A percentile compares a stretch with the other conserved stretches of the same genome.
These are phyloP conservation scores for Urocynchramus pylzowi DNA, from an alignment of 2,113 vertebrate species.

Conservation along the genomic window DNA sequence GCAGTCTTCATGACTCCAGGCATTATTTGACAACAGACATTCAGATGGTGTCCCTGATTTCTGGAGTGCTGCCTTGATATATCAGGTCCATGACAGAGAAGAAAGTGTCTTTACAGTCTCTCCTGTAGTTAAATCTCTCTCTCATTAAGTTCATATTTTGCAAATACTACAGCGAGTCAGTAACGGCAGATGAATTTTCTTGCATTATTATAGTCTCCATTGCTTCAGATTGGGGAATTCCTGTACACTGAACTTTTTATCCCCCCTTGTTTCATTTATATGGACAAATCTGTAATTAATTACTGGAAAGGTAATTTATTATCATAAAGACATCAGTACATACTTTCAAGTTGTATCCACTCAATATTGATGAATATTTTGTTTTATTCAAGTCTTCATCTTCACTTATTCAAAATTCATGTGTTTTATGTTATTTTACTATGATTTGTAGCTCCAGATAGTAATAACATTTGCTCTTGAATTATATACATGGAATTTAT, in stretches of 20 bases:
- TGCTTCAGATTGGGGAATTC: constrained; percentile 49
- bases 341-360: not conserved
- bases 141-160: not conserved
- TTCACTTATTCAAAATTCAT: not conserved
- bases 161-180: not conserved
- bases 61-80: not conserved
- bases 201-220: not conserved
- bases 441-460: not conserved
- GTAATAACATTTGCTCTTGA: not conserved
- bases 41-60: not conserved
- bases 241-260: not conserved
- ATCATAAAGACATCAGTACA: not conserved
- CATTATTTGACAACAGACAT: not conserved
- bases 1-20: not conserved
- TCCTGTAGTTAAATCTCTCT: not conserved
- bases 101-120: not conserved
- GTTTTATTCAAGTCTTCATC: not conserved
- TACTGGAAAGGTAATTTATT: not conserved
- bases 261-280: not conserved
- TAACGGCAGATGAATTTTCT: constrained; percentile 42
- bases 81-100: not conserved
- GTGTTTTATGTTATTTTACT: not conserved
- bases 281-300: not conserved
- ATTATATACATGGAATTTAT: not conserved
- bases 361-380: not conserved